These are phyloP conservation scores for Aphis craccivora DNA, from an alignment of 1,140 invertebrate genomes.

Conservation along the genomic window DNA sequence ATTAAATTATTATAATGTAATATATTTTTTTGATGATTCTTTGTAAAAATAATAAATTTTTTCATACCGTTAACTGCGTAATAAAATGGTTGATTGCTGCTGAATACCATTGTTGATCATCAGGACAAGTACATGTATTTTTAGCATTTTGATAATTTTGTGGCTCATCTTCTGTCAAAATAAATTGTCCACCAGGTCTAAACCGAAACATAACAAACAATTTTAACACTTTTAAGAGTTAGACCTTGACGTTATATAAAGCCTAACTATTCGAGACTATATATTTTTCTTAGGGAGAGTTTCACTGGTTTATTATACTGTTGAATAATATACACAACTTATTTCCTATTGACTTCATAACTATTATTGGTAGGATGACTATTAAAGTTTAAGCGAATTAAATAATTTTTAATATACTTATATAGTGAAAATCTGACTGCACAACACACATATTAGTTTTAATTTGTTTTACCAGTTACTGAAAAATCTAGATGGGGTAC, in stretches of 20 bases:
- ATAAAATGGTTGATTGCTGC: background rate
- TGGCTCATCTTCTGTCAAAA: background rate
- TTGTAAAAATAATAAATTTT: background rate
- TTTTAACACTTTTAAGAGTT: background rate
- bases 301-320: too few relatives aligned
- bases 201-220: background rate
- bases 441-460: too few relatives aligned
- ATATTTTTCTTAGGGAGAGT: too few relatives aligned
- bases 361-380: too few relatives aligned
- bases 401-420: too few relatives aligned
- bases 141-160: background rate
- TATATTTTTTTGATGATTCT: background rate
- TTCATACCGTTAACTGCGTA: background rate
- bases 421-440: too few relatives aligned
- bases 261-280: too few relatives aligned
- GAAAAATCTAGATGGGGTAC: too few relatives aligned
- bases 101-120: slow-evolving; percentile 7
- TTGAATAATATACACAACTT: too few relatives aligned
- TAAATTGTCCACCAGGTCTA: slow-evolving; percentile 22
- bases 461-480: too few relatives aligned
- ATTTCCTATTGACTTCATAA: too few relatives aligned
- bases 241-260: background rate
- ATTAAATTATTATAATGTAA: background rate
- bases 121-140: background rate
- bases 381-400: too few relatives aligned